Percentiles rank a stretch among this genome's conserved stretches.
phyloP scores from a whole-genome alignment of 37 sponge, comb jelly and placozoan species.

The Aplysina aerophoba region DNA sequence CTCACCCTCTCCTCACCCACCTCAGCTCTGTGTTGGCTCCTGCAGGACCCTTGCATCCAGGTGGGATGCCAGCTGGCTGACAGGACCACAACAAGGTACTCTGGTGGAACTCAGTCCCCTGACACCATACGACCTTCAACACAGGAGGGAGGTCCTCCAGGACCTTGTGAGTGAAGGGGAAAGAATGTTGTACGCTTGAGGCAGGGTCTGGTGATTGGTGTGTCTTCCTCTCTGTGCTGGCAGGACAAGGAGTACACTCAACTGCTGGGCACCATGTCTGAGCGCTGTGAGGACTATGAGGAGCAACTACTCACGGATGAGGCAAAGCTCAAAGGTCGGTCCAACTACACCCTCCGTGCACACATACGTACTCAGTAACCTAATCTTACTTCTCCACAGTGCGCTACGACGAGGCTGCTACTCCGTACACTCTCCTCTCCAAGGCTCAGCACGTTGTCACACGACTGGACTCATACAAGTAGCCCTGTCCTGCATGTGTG shows the following conservation, averaged over 20 bases:
- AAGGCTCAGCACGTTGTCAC: neutral
- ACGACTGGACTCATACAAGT: neutral
- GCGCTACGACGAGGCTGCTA: neutral
- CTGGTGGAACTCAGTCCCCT: no score
- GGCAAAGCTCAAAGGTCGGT: neutral
- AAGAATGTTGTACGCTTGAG: neutral
- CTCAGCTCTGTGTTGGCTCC: no score
- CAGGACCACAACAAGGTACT: no score
- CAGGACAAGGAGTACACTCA: conserved; percentile 20
- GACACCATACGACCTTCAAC: no score
- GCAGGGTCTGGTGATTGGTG: neutral
- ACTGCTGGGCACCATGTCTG: neutral
- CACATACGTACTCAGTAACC: no score
- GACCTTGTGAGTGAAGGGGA: neutral
- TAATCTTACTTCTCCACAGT: neutral
- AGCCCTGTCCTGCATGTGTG: no score
- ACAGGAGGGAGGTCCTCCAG: neutral
- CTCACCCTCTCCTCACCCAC: neutral
- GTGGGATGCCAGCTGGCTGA: no score
- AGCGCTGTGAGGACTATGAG: conserved; percentile 14
- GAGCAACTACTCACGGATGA: neutral
- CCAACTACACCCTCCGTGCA: neutral
- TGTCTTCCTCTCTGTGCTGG: neutral
- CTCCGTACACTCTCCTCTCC: conserved; percentile 20
- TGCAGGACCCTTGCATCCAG: neutral